A percentile compares a stretch with the other conserved stretches of the same genome.
Conservation (phyloP, 2,888 invertebrate species). For the Hermaeophaga mercurialis region DNA sequence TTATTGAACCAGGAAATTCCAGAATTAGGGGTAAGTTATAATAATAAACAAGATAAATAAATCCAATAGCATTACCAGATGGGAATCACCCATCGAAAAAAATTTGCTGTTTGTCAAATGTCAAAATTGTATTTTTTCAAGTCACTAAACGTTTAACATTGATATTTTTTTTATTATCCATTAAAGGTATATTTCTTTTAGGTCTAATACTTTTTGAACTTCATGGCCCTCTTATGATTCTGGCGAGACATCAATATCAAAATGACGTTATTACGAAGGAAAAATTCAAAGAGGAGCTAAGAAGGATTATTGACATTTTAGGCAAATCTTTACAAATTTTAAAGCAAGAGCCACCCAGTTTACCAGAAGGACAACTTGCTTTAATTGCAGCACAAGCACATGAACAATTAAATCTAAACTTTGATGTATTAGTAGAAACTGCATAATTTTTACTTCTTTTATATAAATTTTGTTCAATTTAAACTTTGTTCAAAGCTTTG, state of each 20-base stretch:
- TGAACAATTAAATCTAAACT: slow-evolving; percentile 49
- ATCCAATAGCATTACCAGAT: no score
- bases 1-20: slow-evolving; percentile 78
- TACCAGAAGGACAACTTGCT: slow-evolving; percentile 70
- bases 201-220: slow-evolving; percentile 81
- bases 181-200: slow-evolving; percentile 49
- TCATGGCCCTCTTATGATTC: slow-evolving; percentile 75
- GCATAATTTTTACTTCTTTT: no score
- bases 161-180: no score
- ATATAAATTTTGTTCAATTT: no score
- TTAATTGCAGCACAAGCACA: slow-evolving; percentile 63
- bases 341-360: slow-evolving; percentile 65
- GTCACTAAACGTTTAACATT: no score
- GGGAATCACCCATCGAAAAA: no score
- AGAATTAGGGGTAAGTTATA: slow-evolving; percentile 69
- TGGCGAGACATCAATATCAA: slow-evolving; percentile 70
- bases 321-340: slow-evolving; percentile 70
- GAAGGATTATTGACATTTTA: slow-evolving; percentile 68
- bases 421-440: slow-evolving; percentile 49
- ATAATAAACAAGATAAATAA: no score
- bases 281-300: slow-evolving; percentile 66
- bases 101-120: no score
- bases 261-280: slow-evolving; percentile 64
- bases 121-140: no score
- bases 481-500: no score